Conservation (phyloP, 2,888 invertebrate species). For the Heliconius ismenius region DNA sequence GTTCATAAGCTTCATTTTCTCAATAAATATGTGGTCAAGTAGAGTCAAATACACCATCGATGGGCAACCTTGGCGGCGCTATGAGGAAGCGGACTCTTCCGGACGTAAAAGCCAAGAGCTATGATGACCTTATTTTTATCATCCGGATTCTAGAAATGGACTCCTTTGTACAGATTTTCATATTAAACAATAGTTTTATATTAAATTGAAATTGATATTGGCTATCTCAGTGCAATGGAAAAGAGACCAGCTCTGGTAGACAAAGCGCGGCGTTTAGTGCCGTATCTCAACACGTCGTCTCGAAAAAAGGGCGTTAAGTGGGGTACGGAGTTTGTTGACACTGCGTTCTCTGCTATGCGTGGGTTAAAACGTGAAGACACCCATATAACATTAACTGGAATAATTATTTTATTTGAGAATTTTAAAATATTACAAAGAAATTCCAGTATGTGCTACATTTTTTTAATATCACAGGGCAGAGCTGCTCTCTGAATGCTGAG, state of each 20-base stretch:
- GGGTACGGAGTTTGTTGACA: too few species aligned
- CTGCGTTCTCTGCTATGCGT: too few species aligned
- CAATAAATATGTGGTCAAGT: slow-evolving; percentile 6
- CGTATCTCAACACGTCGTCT: too few species aligned
- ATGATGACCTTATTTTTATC: slow-evolving; percentile 19
- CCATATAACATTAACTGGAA: too few species aligned
- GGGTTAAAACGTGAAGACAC: too few species aligned
- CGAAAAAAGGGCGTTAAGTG: too few species aligned
- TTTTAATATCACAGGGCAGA: neutral
- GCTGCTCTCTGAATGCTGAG: neutral
- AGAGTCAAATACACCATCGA: slow-evolving; percentile 19
- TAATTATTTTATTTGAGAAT: too few species aligned
- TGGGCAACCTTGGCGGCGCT: slow-evolving; percentile 12
- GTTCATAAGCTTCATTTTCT: neutral
- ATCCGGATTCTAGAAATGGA: slow-evolving; percentile 8
- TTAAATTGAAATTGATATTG: neutral
- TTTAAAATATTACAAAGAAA: too few species aligned
- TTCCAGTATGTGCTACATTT: neutral
- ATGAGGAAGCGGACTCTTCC: slow-evolving; percentile 20
- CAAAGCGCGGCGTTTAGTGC: too few species aligned
- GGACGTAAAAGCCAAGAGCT: slow-evolving; percentile 19
- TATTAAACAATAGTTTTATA: neutral
- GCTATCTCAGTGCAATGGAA: too few species aligned
- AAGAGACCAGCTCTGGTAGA: too few species aligned
- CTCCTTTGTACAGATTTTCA: neutral